Percentiles rank a stretch among this genome's conserved stretches.
Conservation (phyloP, 2,113 vertebrate species). For the Athene noctua region DNA sequence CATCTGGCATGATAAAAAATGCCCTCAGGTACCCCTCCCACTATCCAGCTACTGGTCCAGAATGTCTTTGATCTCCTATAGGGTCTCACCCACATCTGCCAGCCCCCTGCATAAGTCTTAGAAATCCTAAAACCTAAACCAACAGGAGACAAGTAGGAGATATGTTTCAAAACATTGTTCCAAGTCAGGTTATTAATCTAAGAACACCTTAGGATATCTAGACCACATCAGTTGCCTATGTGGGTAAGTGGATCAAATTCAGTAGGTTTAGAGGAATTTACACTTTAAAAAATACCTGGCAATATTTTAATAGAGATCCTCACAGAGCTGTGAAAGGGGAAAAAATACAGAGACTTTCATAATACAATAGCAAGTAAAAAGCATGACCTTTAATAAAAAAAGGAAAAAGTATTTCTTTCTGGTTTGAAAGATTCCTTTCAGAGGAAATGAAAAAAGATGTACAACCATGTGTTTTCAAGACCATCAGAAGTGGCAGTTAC, state of each 20-base stretch:
- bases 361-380: not conserved
- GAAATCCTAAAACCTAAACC: not conserved
- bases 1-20: not conserved
- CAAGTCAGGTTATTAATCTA: not conserved
- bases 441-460: not conserved
- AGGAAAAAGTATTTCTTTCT: not conserved
- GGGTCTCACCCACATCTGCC: not conserved
- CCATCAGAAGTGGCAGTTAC: not conserved
- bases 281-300: not conserved
- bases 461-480: not conserved
- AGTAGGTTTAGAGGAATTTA: not conserved
- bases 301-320: not conserved
- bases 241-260: not conserved
- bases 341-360: not conserved
- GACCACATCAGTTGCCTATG: not conserved
- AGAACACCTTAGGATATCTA: constrained; percentile 9
- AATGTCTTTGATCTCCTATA: constrained; percentile 18
- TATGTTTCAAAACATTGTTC: not conserved
- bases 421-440: not conserved
- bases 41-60: constrained; percentile 18
- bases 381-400: not conserved
- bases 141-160: not conserved
- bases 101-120: not conserved
- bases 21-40: not conserved
- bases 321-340: not conserved